Conservation (phyloP, 2,888 invertebrate genomes). For the Tetragonula carbonaria region DNA sequence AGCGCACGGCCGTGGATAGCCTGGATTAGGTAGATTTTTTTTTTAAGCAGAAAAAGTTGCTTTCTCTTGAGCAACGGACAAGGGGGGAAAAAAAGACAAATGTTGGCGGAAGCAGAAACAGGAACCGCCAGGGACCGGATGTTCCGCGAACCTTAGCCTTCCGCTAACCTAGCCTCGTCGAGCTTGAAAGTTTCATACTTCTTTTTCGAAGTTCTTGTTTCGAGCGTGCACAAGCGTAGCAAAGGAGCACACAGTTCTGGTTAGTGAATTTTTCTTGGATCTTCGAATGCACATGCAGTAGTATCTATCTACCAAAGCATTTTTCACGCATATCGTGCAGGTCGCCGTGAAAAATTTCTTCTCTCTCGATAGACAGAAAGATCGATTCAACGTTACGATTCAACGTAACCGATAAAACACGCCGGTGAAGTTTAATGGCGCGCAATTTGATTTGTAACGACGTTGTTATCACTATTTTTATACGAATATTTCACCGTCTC, state of each 20-base stretch:
- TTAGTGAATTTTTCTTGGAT: constrained; percentile 21
- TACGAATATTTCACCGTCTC: background rate
- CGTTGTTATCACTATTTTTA: background rate
- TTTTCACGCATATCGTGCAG: background rate
- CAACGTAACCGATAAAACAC: background rate
- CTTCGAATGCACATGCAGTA: background rate
- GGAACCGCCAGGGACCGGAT: constrained; percentile 48
- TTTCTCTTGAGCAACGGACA: constrained; percentile 4
- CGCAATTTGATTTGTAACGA: background rate
- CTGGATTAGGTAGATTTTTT: background rate
- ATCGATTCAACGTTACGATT: background rate
- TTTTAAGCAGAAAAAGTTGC: background rate
- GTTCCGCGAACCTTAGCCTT: constrained; percentile 49
- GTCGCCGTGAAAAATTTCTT: background rate
- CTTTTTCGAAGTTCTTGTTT: constrained; percentile 34
- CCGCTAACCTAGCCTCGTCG: constrained; percentile 52
- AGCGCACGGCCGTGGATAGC: background rate
- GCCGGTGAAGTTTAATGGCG: background rate
- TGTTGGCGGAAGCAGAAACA: constrained; percentile 7
- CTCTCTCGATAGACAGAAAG: too few species aligned
- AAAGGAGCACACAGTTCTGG: constrained; percentile 1
- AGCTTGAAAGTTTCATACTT: constrained; percentile 60
- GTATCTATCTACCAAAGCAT: background rate
- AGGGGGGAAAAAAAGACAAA: background rate
- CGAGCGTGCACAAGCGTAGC: constrained; percentile 17